Base-by-base conservation (phyloP, 2,797 vertebrate genomes). In the Enteromius afrohamiltoni region DNA sequence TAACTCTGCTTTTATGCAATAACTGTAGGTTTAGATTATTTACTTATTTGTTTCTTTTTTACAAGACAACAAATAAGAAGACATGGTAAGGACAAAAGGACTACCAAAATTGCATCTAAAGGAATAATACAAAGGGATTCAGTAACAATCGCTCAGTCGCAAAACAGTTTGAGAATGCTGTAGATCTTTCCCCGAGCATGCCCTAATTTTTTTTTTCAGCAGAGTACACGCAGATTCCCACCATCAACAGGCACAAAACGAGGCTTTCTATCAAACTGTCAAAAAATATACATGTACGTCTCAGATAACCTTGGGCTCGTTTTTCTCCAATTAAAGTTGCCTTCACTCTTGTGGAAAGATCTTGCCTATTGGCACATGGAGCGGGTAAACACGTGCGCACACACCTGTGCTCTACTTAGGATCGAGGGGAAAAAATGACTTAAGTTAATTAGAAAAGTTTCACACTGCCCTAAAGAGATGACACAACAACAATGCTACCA, bases 281-380 rank as follows among this genome's bases (percentile, higher is more conserved):
- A 68, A 19, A 76, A 79, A 75, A 53, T 65, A 62, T 82, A 67
- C 45, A 53, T 37, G 6, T 19, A 23, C 23, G 26, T 77, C 49
- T 69, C 40, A 14, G 62, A 69, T 69, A 83, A 77, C 82, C 74
- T 47, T 69, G 64, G 82, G 74, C 82, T 83, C 14, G 2, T 83
- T 68, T 83, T 62, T 58, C 77, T 68, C 74, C 64, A 76, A 77
- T 77, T 77, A 77, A 83, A 23, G 37, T 70, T 77, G 37, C 26
- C 64, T 70, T 77, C 51, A 77, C 65, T 77, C 65, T 77, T 3
- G 53, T 78, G 53, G 40, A 78, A 83, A 62, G 37, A 70, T 70
- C 13, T 16, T 62, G 53, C 37, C 42, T 77, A 14, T 70, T 60
- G 40, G 64, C 65, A 49, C 75, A 6, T 3, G 17, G 4, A 53